A percentile compares a stretch with the other conserved stretches of the same genome.
These are phyloP conservation scores for Microtus richardsoni DNA, from an alignment of 2,113 vertebrate genomes.

Conservation along the genomic window DNA sequence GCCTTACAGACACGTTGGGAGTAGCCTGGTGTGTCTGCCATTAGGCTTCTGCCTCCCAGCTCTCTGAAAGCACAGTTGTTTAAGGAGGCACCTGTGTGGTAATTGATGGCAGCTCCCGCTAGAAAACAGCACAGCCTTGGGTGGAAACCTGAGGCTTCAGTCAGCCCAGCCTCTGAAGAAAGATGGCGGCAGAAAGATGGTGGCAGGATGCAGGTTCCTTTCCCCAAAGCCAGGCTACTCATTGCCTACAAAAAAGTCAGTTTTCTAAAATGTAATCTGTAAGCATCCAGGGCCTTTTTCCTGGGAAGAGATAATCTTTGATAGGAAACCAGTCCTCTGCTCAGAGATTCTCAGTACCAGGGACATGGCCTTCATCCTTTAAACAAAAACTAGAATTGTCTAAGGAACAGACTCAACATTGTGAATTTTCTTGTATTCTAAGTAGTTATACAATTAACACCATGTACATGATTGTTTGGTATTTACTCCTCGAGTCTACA, in stretches of 20 bases:
- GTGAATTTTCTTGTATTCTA: not conserved
- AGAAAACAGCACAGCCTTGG: too few relatives aligned
- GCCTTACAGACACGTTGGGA: not conserved
- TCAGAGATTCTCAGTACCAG: not conserved
- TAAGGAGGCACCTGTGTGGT: not conserved
- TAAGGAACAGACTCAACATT: constrained; percentile 40
- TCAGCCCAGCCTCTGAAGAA: not conserved
- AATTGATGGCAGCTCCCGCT: not conserved
- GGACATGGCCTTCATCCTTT: not conserved
- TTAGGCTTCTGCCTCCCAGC: not conserved
- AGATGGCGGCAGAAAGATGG: not conserved
- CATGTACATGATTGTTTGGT: not conserved
- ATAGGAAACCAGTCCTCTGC: not conserved
- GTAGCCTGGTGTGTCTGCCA: not conserved
- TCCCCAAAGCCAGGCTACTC: not conserved
- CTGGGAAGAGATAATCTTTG: not conserved
- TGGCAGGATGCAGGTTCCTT: not conserved
- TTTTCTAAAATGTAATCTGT: not conserved
- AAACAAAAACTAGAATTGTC: not conserved
- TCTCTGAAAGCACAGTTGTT: constrained; percentile 2
- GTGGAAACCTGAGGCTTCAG: not conserved
- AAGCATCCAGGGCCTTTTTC: not conserved
- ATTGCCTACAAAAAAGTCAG: not conserved
- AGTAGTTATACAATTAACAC: not conserved
- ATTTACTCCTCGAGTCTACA: not conserved